phyloP scores from a whole-genome alignment of 2,797 vertebrate species.

The Characodon lateralis region DNA sequence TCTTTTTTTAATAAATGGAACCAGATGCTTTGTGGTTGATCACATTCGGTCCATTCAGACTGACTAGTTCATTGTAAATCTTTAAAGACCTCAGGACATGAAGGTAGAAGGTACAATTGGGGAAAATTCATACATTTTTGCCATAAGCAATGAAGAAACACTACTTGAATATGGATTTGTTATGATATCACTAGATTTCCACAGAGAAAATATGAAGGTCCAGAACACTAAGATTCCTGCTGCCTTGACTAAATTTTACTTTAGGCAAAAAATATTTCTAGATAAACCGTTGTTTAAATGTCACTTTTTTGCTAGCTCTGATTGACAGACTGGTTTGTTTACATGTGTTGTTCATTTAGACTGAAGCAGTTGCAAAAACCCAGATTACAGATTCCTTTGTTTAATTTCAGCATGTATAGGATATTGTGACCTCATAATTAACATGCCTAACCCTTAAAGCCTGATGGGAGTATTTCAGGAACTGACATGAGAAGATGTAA shows the following conservation, averaged over 20 bases:
- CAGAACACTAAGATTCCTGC: background rate
- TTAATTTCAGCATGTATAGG: background rate
- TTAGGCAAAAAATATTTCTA: background rate
- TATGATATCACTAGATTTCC: background rate
- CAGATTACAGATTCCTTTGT: background rate
- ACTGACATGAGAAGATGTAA: too few relatives aligned
- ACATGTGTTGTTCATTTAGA: background rate
- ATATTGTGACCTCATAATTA: background rate
- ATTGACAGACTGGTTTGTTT: background rate
- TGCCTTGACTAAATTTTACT: background rate
- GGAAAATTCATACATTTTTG: background rate
- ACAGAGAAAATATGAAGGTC: background rate
- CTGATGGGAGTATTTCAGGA: background rate
- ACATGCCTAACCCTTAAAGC: background rate
- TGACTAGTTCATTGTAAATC: background rate
- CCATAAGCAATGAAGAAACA: background rate
- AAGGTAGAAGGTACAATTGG: background rate
- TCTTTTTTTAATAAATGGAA: background rate
- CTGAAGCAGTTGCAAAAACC: background rate
- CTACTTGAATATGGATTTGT: slow-evolving; percentile 3
- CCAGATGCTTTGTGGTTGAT: background rate
- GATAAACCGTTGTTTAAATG: background rate
- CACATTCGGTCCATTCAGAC: background rate
- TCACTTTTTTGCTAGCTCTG: background rate
- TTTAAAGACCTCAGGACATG: background rate